Base-by-base conservation (phyloP, 1,140 invertebrate genomes). In the Cyclargus thomasi region DNA sequence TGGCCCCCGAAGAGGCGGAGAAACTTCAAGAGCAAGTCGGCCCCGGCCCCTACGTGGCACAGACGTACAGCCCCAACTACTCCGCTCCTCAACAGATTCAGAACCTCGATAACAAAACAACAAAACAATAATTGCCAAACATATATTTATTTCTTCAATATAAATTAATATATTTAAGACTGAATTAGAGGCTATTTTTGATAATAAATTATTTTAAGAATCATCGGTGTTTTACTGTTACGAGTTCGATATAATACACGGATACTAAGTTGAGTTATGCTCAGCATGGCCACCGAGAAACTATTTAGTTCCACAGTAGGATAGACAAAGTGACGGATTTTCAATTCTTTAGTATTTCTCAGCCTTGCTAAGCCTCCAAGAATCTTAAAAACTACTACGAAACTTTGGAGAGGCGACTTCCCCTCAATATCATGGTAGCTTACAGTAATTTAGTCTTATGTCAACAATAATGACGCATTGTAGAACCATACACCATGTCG, bases 1-100 rank as follows among this genome's bases (percentile, higher is more conserved):
- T 91, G 0, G 86, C 90, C 0, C 88, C 88, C 1, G 91, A 92
- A 62, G 90, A 92, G 65, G 86, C 86, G 0, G 90, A 91, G 62
- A 91, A 91, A 67, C 75, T 91, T 0, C 88, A 90, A 67, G 89
- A 91, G 36, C 83, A 90, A 70, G 83, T 85, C 0, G 86, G 89
- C 7, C 83, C 88, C 0, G 87, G 87, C 0, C 87, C 88, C 0
- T 91, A 90, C 63, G 73, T 91, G n/a, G 87, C 89, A 0, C 89
- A 90, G 67, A 82, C 80, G 0, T 88, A 83, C 69, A 36, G 78
- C 0, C 77, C 86, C n/a, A 74, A 72, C 8, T 87, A 85, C 29
- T 47, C 77, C 0, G 72, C 82, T 3, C 75, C 84, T 0, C 88
- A 88, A 57, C 84, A 81, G 66, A 73, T 83, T 36, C 70, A 77